Evolutionary conservation across 2,888 invertebrate genomes (phyloP).

Genomic region (Perizoma flavofasciatum): DNA sequence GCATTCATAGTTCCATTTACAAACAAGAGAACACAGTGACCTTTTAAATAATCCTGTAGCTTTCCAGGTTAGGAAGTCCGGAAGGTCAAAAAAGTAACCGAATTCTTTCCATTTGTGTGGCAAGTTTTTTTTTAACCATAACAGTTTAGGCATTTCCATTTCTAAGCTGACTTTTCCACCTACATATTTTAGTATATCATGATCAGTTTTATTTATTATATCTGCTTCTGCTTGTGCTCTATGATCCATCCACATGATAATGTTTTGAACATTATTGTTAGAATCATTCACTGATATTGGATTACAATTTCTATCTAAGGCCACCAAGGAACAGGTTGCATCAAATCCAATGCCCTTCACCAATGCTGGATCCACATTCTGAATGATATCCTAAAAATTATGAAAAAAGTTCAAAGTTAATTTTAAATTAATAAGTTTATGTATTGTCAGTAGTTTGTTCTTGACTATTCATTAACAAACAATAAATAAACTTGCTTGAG

Average conservation of each 20-base stretch:
- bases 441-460: too few relatives aligned
- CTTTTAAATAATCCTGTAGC: slow-evolving; percentile 90
- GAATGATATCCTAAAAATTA: slow-evolving; percentile 83
- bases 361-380: slow-evolving; percentile 74
- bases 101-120: slow-evolving; percentile 87
- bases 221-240: slow-evolving; percentile 91
- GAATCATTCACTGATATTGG: slow-evolving; percentile 89
- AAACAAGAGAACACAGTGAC: slow-evolving; percentile 95
- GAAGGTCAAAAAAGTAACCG: slow-evolving; percentile 93
- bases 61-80: slow-evolving; percentile 97
- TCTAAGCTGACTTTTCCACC: slow-evolving; percentile 97
- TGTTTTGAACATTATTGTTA: slow-evolving; percentile 88
- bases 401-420: too few relatives aligned
- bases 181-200: slow-evolving; percentile 91
- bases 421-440: too few relatives aligned
- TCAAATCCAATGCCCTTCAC: slow-evolving; percentile 97
- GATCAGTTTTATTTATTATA: slow-evolving; percentile 89
- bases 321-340: slow-evolving; percentile 97
- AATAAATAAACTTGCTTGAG: too few relatives aligned
- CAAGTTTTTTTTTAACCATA: slow-evolving; percentile 94
- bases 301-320: slow-evolving; percentile 86
- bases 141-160: slow-evolving; percentile 97
- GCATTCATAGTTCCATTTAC: slow-evolving; percentile 96
- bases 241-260: slow-evolving; percentile 97
- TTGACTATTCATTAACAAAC: too few relatives aligned